Percentiles rank a stretch among this genome's conserved stretches.
These are phyloP conservation scores for Epinotia demarniana DNA, from an alignment of 2,888 invertebrate species.

Conservation along the genomic window DNA sequence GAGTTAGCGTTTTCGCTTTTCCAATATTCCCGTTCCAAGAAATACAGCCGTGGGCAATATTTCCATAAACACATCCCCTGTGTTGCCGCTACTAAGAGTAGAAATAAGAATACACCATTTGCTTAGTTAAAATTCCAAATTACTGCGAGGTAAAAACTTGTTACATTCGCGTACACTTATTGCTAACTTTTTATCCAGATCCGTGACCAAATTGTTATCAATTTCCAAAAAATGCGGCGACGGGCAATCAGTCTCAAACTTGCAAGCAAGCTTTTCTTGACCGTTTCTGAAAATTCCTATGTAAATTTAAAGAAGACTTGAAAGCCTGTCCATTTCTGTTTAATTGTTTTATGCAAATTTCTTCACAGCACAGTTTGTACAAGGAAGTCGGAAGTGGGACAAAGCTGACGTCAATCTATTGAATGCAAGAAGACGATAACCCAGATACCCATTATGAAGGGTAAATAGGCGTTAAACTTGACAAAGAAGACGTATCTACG, in stretches of 20 bases:
- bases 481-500: constrained; percentile 55
- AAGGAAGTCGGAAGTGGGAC: constrained; percentile 62
- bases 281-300: no score
- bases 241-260: not conserved
- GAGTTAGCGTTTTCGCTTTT: not conserved
- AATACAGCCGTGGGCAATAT: not conserved
- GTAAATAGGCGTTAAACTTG: constrained; percentile 55
- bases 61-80: no score
- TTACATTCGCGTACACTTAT: not conserved
- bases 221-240: no score
- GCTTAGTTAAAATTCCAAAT: no score
- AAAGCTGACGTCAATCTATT: constrained; percentile 61
- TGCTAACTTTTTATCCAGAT: not conserved
- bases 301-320: not conserved
- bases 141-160: no score
- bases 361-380: constrained; percentile 61
- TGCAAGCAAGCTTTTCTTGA: not conserved
- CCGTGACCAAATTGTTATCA: no score
- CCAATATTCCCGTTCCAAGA: not conserved
- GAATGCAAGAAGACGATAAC: constrained; percentile 64
- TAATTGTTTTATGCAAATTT: constrained; percentile 59
- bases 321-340: constrained; percentile 26
- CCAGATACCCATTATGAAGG: constrained; percentile 60
- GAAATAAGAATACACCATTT: not conserved
- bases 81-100: constrained; percentile 4